A percentile compares a stretch with the other conserved stretches of the same genome.
These are phyloP conservation scores for Sebastes diaconus DNA, from an alignment of 2,797 vertebrate species.

Conservation along the genomic window DNA sequence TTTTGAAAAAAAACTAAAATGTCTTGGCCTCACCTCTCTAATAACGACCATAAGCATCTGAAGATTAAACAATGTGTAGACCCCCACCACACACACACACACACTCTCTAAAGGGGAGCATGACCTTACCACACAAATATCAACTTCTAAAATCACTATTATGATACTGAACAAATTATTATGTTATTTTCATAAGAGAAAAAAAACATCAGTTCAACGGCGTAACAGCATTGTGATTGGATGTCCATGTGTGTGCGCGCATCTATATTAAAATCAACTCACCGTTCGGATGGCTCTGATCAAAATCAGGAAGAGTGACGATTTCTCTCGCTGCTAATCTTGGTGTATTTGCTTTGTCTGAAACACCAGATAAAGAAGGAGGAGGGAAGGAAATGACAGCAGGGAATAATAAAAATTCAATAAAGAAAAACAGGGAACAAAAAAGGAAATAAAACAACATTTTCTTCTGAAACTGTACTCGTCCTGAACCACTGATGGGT, in stretches of 20 bases:
- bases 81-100: not conserved
- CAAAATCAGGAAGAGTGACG: constrained; percentile 67
- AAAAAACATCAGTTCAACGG: constrained; percentile 13
- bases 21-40: not conserved
- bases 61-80: not conserved
- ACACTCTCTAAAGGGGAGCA: not conserved
- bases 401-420: constrained; percentile 59
- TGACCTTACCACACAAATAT: not conserved
- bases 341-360: constrained; percentile 71
- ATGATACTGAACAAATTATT: constrained; percentile 4
- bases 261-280: constrained; percentile 86
- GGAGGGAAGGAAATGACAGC: constrained; percentile 73
- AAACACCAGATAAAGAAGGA: constrained; percentile 63
- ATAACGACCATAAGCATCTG: not conserved
- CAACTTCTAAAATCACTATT: constrained; percentile 12
- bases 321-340: constrained; percentile 71
- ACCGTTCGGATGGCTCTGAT: constrained; percentile 63
- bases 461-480: constrained; percentile 36
- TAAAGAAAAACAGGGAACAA: constrained; percentile 44
- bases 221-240: constrained; percentile 37
- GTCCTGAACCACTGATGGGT: constrained; percentile 36
- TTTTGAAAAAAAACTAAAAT: not conserved
- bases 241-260: constrained; percentile 52
- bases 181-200: constrained; percentile 27
- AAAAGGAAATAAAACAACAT: not conserved